Conservation (phyloP, 1,140 invertebrate species). For the Campodea augens region DNA sequence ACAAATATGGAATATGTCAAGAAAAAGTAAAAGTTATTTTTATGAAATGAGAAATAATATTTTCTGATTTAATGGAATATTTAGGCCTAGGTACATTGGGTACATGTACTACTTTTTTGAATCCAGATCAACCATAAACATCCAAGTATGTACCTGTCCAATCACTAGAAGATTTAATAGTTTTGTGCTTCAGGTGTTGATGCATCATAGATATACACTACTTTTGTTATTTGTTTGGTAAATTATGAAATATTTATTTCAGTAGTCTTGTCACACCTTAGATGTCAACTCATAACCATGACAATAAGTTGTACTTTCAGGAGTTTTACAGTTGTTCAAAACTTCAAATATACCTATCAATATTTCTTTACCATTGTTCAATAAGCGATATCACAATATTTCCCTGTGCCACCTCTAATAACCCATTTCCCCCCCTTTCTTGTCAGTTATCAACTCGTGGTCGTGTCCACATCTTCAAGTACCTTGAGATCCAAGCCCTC, state of each 20-base stretch:
- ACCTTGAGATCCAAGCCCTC: conserved; percentile 67
- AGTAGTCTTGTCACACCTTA: background rate
- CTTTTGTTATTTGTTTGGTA: too few species aligned
- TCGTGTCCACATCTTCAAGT: conserved; percentile 84
- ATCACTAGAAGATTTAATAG: too few species aligned
- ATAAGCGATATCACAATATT: background rate
- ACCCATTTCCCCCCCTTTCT: conserved; percentile 4
- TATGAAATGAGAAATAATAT: too few species aligned
- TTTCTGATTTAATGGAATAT: too few species aligned
- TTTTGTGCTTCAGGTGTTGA: too few species aligned
- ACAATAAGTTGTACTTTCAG: background rate
- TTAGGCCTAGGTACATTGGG: too few species aligned
- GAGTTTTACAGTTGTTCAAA: background rate
- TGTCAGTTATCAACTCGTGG: conserved; percentile 73
- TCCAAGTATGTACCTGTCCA: too few species aligned
- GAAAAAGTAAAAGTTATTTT: too few species aligned
- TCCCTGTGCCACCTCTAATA: background rate
- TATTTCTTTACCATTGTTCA: background rate
- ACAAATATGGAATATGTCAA: too few species aligned
- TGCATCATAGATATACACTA: too few species aligned
- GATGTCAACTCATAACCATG: background rate
- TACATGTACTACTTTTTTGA: too few species aligned
- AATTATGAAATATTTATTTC: background rate
- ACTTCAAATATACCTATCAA: background rate
- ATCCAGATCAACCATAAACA: too few species aligned